Evolutionary conservation across 2,113 vertebrate genomes (phyloP).

Genomic region (Zosterops pallidus): DNA sequence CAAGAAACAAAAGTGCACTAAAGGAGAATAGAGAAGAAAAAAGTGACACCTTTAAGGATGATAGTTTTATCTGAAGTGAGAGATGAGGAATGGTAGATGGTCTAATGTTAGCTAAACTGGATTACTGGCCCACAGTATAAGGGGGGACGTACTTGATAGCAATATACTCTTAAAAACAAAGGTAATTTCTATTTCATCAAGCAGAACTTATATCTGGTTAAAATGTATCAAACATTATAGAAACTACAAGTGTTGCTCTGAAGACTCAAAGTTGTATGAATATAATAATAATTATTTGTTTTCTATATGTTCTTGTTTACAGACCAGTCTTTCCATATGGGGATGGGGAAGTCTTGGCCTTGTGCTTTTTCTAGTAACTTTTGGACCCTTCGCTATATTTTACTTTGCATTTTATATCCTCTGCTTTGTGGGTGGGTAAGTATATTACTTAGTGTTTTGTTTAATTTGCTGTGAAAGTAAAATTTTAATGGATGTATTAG

Average conservation of each 20-base stretch:
- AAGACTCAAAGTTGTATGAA: neutral
- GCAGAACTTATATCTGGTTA: neutral
- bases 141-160: neutral
- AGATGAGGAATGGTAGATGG: neutral
- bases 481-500: neutral
- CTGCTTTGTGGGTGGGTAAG: conserved; percentile 98
- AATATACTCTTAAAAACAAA: neutral
- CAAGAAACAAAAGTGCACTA: neutral
- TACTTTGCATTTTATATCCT: conserved; percentile 98
- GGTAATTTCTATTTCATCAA: neutral
- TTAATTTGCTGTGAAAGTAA: neutral
- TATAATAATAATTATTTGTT: neutral
- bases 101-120: neutral
- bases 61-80: neutral
- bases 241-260: neutral
- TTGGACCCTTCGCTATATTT: conserved; percentile 98
- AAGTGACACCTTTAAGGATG: neutral
- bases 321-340: conserved; percentile 97
- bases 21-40: neutral
- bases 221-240: neutral
- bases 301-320: conserved; percentile 69
- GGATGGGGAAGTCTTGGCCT: conserved; percentile 97
- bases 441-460: conserved; percentile 11
- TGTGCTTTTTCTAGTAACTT: conserved; percentile 95
- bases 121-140: neutral